A percentile compares a stretch with the other conserved stretches of the same genome.
Conservation (phyloP, 1,140 invertebrate species). For the Drosophila subobscura region DNA sequence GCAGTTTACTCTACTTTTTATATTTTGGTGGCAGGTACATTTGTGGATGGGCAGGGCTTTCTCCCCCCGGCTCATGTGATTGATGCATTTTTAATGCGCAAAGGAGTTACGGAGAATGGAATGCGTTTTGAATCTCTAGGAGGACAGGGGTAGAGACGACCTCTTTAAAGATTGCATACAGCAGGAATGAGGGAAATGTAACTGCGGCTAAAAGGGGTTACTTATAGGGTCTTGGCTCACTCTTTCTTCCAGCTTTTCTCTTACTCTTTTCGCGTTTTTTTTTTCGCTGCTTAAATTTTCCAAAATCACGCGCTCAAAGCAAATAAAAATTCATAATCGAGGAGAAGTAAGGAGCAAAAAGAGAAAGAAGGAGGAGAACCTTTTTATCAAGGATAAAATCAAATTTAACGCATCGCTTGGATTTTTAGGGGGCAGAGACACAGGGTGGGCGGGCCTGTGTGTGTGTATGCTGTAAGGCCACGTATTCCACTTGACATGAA, state of each 20-base stretch:
- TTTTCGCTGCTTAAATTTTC: slow-evolving; percentile 25
- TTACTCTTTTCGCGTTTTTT: neutral
- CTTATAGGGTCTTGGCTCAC: neutral
- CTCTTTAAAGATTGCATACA: neutral
- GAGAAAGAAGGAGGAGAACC: slow-evolving; percentile 30
- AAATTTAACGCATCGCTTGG: slow-evolving; percentile 78
- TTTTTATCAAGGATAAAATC: slow-evolving; percentile 74
- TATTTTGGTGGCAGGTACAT: slow-evolving; percentile 9
- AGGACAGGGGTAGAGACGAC: neutral
- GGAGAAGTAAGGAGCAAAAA: slow-evolving; percentile 17
- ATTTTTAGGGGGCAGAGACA: slow-evolving; percentile 23
- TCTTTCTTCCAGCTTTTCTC: neutral
- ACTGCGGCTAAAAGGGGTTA: neutral
- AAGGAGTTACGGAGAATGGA: slow-evolving; percentile 36
- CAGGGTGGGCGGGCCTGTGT: slow-evolving; percentile 12
- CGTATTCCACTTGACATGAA: slow-evolving; percentile 59
- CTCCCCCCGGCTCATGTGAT: slow-evolving; percentile 47
- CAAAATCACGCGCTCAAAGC: slow-evolving; percentile 33
- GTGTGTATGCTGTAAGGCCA: slow-evolving; percentile 46
- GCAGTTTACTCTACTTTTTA: slow-evolving; percentile 13
- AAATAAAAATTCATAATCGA: slow-evolving; percentile 46
- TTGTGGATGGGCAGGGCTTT: slow-evolving; percentile 15
- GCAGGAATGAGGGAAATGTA: neutral
- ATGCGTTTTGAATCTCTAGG: slow-evolving; percentile 34
- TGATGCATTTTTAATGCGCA: slow-evolving; percentile 82